Conservation (phyloP, 2,888 invertebrate species). For the Macrophya alboannulata region DNA sequence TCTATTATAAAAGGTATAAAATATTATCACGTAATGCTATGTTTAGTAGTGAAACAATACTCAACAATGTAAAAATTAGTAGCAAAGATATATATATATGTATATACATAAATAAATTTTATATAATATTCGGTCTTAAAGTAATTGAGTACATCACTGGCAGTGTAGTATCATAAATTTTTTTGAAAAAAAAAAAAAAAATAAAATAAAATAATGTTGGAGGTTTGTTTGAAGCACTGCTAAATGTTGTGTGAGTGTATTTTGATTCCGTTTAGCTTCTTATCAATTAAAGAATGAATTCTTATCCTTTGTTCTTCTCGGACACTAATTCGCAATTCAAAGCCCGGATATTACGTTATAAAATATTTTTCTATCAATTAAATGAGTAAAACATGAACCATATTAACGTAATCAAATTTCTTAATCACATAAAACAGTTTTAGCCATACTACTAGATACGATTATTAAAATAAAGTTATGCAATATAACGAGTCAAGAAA, state of each 20-base stretch:
- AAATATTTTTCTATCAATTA: conserved; percentile 25
- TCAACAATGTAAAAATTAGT: conserved; percentile 64
- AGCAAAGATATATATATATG: conserved; percentile 51
- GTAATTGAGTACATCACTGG: conserved; percentile 41
- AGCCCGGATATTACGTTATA: not conserved
- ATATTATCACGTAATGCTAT: conserved; percentile 62
- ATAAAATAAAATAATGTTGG: not conserved
- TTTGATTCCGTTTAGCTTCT: conserved; percentile 43
- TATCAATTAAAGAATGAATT: conserved; percentile 8
- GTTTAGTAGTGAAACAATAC: conserved; percentile 62
- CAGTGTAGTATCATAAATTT: conserved; percentile 13
- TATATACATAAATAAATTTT: conserved; percentile 65
- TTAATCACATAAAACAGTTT: conserved; percentile 19
- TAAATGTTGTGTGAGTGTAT: not conserved
- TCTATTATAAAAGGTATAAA: conserved; percentile 47
- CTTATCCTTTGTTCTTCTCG: not conserved
- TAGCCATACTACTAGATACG: conserved; percentile 18
- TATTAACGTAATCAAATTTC: conserved; percentile 25
- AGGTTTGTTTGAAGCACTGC: conserved; percentile 7
- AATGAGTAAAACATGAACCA: not conserved
- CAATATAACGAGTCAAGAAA: conserved; percentile 17
- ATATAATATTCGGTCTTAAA: conserved; percentile 55
- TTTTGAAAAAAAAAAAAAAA: not conserved
- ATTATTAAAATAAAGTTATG: conserved; percentile 39
- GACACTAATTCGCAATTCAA: not conserved